A percentile compares a stretch with the other conserved stretches of the same genome.
Evolutionary conservation across 2,888 invertebrate species (phyloP).

Genomic region (Cyrtodaria siliqua): DNA sequence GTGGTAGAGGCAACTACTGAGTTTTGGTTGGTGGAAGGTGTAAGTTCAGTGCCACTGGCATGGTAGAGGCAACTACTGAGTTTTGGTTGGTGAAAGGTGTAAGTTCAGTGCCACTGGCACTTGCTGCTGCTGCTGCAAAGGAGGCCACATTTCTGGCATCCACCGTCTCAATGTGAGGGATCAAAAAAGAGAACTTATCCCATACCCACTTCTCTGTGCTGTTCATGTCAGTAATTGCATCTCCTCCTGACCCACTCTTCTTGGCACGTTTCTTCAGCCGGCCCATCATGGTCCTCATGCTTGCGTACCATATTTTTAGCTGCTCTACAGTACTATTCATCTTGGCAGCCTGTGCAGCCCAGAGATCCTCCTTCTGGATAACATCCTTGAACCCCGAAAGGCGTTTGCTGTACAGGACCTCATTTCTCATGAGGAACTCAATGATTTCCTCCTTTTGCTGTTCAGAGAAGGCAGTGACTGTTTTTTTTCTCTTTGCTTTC

Average conservation of each 20-base stretch:
- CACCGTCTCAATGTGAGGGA: conserved; percentile 36
- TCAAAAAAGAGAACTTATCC: conserved; percentile 29
- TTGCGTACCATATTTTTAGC: conserved; percentile 25
- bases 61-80: conserved; percentile 37
- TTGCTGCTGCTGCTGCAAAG: conserved; percentile 34
- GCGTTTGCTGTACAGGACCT: conserved; percentile 25
- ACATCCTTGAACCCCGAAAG: conserved; percentile 23
- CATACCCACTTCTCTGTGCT: conserved; percentile 23
- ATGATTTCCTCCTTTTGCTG: conserved; percentile 40
- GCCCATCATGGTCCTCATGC: conserved; percentile 32
- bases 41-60: conserved; percentile 22
- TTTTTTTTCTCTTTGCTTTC: not conserved
- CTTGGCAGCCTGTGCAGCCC: conserved; percentile 24
- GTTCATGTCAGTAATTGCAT: conserved; percentile 26
- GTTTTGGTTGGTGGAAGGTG: not conserved
- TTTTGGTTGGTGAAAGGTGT: conserved; percentile 10
- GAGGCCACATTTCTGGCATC: conserved; percentile 35
- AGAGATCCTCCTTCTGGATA: conserved; percentile 19
- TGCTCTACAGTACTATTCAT: conserved; percentile 18
- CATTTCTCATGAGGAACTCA: conserved; percentile 40
- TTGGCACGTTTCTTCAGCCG: conserved; percentile 26
- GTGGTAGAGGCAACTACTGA: too few species aligned
- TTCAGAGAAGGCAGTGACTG: conserved; percentile 21
- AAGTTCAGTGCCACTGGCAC: conserved; percentile 21
- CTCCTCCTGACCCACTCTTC: conserved; percentile 15